These are phyloP conservation scores for Pempheris klunzingeri DNA, from an alignment of 2,797 vertebrate genomes.

Conservation along the genomic window DNA sequence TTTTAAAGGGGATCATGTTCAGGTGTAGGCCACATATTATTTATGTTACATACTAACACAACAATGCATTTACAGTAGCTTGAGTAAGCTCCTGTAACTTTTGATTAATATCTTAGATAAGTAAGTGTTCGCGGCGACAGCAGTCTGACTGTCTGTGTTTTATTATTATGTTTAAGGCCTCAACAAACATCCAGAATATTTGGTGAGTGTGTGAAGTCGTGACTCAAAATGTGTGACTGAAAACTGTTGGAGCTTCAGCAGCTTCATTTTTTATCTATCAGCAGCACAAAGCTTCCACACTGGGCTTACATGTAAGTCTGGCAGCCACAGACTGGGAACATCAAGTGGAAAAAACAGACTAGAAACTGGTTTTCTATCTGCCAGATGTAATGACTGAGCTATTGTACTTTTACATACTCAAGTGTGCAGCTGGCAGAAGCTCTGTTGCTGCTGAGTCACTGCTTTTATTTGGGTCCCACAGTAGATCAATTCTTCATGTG, in stretches of 20 bases:
- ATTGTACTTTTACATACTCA: slow-evolving; percentile 18
- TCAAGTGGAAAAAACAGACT: slow-evolving; percentile 54
- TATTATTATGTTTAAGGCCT: background rate
- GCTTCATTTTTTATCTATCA: background rate
- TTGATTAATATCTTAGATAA: slow-evolving; percentile 31
- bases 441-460: slow-evolving; percentile 54
- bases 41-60: background rate
- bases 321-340: slow-evolving; percentile 26
- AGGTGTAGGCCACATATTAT: background rate
- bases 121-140: background rate
- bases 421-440: slow-evolving; percentile 30
- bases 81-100: background rate
- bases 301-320: slow-evolving; percentile 1
- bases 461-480: slow-evolving; percentile 52
- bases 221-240: background rate
- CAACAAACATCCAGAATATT: slow-evolving; percentile 21
- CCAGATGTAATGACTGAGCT: slow-evolving; percentile 47
- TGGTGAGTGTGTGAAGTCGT: background rate
- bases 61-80: background rate
- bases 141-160: slow-evolving; percentile 27
- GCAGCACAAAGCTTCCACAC: background rate
- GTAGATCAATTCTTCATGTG: slow-evolving; percentile 46
- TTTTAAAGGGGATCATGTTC: background rate
- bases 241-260: background rate
- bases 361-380: slow-evolving; percentile 38